A percentile compares a stretch with the other conserved stretches of the same genome.
Conservation (phyloP, 2,888 invertebrate species). For the Sphecodes monilicornis region DNA sequence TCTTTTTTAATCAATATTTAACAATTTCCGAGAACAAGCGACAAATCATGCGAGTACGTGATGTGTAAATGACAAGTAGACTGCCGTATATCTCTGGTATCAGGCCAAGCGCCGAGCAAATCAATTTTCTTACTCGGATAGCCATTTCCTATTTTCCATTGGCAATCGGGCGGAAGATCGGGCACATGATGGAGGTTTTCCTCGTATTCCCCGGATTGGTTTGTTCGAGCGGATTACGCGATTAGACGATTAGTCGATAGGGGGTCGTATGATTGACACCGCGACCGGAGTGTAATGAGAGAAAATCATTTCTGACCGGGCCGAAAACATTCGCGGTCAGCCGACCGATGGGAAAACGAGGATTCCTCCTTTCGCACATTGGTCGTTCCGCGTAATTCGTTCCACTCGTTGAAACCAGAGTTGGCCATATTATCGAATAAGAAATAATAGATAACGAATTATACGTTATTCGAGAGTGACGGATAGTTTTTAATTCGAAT, state of each 20-base stretch:
- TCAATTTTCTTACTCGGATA: constrained; percentile 19
- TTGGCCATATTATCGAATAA: too few species aligned
- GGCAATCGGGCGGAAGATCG: constrained; percentile 16
- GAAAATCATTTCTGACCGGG: constrained; percentile 74
- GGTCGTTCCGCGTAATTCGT: neutral
- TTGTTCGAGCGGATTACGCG: constrained; percentile 74
- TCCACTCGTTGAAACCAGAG: neutral
- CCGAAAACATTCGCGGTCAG: constrained; percentile 67
- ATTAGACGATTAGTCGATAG: constrained; percentile 69
- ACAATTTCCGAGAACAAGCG: neutral
- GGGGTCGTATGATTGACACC: constrained; percentile 76
- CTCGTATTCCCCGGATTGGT: constrained; percentile 65
- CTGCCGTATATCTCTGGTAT: neutral
- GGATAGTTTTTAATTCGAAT: too few species aligned
- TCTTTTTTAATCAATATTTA: too few species aligned
- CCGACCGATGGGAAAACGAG: constrained; percentile 53
- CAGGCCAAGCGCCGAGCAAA: neutral
- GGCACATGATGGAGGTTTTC: constrained; percentile 34
- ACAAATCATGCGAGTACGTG: neutral
- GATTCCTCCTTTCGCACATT: constrained; percentile 33
- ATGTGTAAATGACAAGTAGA: neutral
- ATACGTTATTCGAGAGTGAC: too few species aligned
- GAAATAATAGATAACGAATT: too few species aligned
- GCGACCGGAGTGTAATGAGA: constrained; percentile 72
- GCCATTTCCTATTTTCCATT: constrained; percentile 23